These are phyloP conservation scores for Mesocricetus auratus DNA, from an alignment of 2,113 vertebrate genomes.

Conservation along the genomic window DNA sequence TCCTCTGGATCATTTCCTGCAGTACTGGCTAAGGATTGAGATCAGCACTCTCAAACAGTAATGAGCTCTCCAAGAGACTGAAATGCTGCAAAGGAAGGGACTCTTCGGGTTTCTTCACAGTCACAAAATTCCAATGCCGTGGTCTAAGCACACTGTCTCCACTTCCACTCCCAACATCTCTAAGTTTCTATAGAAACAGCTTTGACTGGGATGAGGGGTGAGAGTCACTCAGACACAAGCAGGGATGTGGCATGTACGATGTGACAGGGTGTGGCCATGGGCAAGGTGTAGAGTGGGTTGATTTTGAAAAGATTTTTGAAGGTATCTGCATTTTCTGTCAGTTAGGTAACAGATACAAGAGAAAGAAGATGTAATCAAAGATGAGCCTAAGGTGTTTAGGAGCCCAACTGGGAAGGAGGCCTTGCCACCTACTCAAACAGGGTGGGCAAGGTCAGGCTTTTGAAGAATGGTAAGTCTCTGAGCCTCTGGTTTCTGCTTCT, in stretches of 20 bases:
- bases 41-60: background rate
- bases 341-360: background rate
- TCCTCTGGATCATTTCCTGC: background rate
- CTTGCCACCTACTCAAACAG: background rate
- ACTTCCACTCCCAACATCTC: background rate
- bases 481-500: background rate
- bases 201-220: background rate
- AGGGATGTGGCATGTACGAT: background rate
- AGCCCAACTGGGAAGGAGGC: background rate
- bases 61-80: background rate
- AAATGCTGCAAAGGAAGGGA: background rate
- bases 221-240: slow-evolving; percentile 17
- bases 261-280: no score
- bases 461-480: background rate
- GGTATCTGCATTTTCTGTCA: background rate
- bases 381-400: background rate
- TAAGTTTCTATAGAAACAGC: background rate
- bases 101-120: background rate
- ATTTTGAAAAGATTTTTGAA: background rate
- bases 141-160: background rate
- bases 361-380: no score
- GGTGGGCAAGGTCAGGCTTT: background rate
- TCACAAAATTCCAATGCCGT: background rate
- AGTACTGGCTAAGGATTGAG: background rate
- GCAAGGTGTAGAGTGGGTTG: background rate